Conservation (phyloP, 2,888 invertebrate genomes). For the Charanyca ferruginea region DNA sequence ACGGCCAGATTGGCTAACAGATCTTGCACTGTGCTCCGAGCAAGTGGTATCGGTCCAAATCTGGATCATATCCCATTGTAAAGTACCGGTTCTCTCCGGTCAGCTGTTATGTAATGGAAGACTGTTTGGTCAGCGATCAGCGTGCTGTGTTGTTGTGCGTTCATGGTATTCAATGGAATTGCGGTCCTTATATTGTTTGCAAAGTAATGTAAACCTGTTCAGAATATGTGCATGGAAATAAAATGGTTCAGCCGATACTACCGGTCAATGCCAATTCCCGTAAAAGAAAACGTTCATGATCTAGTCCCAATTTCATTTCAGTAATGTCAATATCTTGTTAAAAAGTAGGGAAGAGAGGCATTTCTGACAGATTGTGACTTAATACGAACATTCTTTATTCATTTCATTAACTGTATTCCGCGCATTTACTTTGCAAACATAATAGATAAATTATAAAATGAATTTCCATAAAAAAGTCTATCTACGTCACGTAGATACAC, state of each 20-base stretch:
- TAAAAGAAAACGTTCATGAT: too few relatives aligned
- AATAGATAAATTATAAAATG: too few relatives aligned
- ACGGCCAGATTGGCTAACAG: slow-evolving; percentile 44
- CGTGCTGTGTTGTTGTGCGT: neutral
- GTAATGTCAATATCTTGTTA: too few relatives aligned
- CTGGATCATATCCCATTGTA: slow-evolving; percentile 60
- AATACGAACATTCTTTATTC: too few relatives aligned
- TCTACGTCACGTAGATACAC: too few relatives aligned
- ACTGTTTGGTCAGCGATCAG: slow-evolving; percentile 10
- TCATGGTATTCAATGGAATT: slow-evolving; percentile 8
- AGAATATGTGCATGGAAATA: neutral
- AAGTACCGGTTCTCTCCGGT: slow-evolving; percentile 47
- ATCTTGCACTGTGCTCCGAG: slow-evolving; percentile 32
- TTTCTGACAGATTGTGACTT: too few relatives aligned
- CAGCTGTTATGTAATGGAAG: slow-evolving; percentile 40
- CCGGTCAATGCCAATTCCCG: too few relatives aligned
- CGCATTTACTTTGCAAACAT: too few relatives aligned
- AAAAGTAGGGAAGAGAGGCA: too few relatives aligned
- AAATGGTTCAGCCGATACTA: neutral
- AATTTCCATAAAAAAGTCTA: too few relatives aligned
- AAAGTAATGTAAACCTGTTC: slow-evolving; percentile 1
- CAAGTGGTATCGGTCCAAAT: slow-evolving; percentile 49
- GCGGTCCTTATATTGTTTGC: neutral
- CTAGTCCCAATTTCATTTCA: too few relatives aligned
- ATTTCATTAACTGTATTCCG: too few relatives aligned